A percentile compares a stretch with the other conserved stretches of the same genome.
phyloP scores from a whole-genome alignment of 37 sponge, comb jelly and placozoan species.

The Beroe forskalii region DNA sequence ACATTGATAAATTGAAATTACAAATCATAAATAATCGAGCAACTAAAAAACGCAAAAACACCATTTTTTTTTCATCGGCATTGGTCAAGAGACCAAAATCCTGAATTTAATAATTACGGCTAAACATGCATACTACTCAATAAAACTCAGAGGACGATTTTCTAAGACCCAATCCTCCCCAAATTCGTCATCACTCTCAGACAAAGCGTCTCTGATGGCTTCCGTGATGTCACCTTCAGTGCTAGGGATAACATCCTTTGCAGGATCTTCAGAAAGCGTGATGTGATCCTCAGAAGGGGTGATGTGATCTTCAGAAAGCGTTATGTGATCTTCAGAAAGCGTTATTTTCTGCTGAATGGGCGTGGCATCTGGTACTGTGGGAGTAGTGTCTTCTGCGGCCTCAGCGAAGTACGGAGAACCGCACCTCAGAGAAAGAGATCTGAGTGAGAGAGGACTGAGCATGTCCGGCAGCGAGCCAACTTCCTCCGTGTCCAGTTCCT shows the following conservation, averaged over 20 bases:
- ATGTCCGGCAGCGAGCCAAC: not conserved
- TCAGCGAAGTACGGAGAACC: not conserved
- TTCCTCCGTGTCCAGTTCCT: too few species aligned
- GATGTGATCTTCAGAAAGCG: too few species aligned
- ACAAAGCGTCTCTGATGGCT: not conserved
- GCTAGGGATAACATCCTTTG: not conserved
- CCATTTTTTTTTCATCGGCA: too few species aligned
- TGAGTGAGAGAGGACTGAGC: not conserved
- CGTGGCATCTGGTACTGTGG: not conserved
- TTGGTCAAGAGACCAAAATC: too few species aligned
- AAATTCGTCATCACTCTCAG: constrained; percentile 29
- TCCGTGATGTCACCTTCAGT: not conserved
- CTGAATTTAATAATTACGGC: too few species aligned
- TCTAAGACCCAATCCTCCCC: constrained; percentile 5
- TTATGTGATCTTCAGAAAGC: too few species aligned
- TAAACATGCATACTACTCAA: not conserved
- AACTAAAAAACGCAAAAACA: too few species aligned
- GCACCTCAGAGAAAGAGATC: not conserved
- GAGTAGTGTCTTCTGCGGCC: not conserved
- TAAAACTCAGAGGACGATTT: constrained; percentile 13
- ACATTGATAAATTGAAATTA: too few species aligned
- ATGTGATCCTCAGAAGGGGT: too few species aligned
- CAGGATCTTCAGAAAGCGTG: not conserved
- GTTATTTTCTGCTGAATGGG: too few species aligned
- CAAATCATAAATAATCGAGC: too few species aligned